These are phyloP conservation scores for Mesocentrotus franciscanus DNA, from an alignment of 53 echinoderm and acorn worm species.

Conservation along the genomic window DNA sequence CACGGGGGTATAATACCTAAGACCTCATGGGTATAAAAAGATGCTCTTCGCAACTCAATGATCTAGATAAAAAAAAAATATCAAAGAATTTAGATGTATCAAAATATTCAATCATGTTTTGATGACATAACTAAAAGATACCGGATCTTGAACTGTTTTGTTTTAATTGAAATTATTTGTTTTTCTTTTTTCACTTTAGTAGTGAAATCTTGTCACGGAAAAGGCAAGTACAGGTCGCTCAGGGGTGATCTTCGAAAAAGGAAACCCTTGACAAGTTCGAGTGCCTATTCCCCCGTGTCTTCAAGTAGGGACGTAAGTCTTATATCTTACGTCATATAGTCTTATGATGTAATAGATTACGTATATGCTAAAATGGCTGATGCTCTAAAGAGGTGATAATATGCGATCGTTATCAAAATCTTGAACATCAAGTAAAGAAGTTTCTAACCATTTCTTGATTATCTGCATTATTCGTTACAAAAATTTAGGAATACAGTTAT, in stretches of 20 bases:
- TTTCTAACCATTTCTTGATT: neutral
- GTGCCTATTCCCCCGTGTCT: neutral
- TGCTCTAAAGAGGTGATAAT: neutral
- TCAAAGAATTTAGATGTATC: neutral
- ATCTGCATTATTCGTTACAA: too few relatives aligned
- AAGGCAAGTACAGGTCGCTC: neutral
- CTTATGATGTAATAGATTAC: neutral
- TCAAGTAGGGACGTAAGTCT: neutral
- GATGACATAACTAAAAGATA: neutral
- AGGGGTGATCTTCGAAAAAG: neutral
- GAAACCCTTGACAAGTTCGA: neutral
- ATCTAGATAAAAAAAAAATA: neutral
- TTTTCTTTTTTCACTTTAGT: neutral
- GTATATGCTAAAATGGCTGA: neutral
- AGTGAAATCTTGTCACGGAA: neutral
- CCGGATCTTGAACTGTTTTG: neutral
- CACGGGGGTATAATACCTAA: neutral
- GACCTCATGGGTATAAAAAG: neutral
- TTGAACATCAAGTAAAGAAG: neutral
- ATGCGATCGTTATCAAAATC: neutral
- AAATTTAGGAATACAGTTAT: too few relatives aligned
- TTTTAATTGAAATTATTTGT: neutral
- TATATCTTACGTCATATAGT: neutral
- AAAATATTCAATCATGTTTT: neutral
- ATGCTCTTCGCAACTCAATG: neutral